Evolutionary conservation across 2,888 invertebrate genomes (phyloP).

Genomic region (Phlogophora meticulosa): DNA sequence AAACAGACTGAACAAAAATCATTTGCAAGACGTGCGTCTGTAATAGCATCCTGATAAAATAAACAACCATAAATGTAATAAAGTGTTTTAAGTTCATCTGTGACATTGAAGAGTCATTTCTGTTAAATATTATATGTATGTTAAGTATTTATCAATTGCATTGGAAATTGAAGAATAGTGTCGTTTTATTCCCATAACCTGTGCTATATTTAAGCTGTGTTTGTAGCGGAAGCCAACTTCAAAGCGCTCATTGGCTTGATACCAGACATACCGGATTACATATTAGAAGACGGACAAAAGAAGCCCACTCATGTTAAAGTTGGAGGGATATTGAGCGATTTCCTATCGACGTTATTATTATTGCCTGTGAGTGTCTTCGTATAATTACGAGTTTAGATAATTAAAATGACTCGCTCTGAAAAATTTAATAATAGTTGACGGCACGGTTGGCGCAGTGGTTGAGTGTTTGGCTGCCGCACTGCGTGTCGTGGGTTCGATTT

Average conservation of each 20-base stretch:
- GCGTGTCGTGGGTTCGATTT: too few relatives aligned
- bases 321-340: slow-evolving; percentile 93
- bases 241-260: slow-evolving; percentile 96
- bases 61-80: background rate
- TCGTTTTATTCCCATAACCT: too few relatives aligned
- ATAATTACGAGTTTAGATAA: background rate
- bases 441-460: too few relatives aligned
- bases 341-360: slow-evolving; percentile 95
- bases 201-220: slow-evolving; percentile 11
- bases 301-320: slow-evolving; percentile 94
- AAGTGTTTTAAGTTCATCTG: background rate
- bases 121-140: background rate
- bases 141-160: too few relatives aligned
- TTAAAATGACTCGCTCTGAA: background rate
- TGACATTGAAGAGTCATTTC: background rate
- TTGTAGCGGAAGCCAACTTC: slow-evolving; percentile 97
- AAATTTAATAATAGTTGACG: background rate
- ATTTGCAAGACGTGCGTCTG: background rate
- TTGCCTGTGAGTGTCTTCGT: slow-evolving; percentile 92
- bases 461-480: too few relatives aligned
- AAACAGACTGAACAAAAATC: background rate
- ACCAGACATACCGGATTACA: slow-evolving; percentile 93
- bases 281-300: slow-evolving; percentile 94
- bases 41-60: background rate
- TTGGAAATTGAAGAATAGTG: background rate